Evolutionary conservation across 2,888 invertebrate genomes (phyloP).

Genomic region (Oegoconia quadripuncta): DNA sequence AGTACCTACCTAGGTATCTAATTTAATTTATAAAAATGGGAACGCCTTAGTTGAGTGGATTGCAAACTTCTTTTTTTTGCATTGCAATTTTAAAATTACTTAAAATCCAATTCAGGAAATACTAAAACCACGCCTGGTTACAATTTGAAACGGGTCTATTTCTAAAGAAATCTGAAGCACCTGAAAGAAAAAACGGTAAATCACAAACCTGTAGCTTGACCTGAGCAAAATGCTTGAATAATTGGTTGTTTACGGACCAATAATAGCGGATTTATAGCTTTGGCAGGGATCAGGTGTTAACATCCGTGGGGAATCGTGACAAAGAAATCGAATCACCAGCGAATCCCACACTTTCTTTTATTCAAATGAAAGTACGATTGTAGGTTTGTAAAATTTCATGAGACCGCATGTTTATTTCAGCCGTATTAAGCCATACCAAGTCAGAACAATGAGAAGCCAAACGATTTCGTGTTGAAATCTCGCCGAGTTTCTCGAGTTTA

Average conservation of each 20-base stretch:
- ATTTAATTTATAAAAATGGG: no score
- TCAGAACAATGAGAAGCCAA: constrained; percentile 3
- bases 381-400: constrained; percentile 1
- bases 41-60: no score
- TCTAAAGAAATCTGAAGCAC: constrained; percentile 37
- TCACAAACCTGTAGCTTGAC: constrained; percentile 58
- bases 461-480: constrained; percentile 1
- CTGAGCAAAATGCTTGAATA: constrained; percentile 63
- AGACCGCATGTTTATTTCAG: not conserved
- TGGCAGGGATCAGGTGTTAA: constrained; percentile 66
- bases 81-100: not conserved
- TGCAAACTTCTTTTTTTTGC: not conserved
- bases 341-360: constrained; percentile 22
- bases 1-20: no score
- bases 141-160: constrained; percentile 41
- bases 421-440: not conserved
- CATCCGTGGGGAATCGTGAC: constrained; percentile 61
- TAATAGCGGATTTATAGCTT: constrained; percentile 35
- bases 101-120: not conserved
- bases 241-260: constrained; percentile 65
- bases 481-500: constrained; percentile 16
- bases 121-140: not conserved
- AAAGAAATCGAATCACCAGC: constrained; percentile 30
- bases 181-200: constrained; percentile 51
- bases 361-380: constrained; percentile 13